A percentile compares a stretch with the other conserved stretches of the same genome.
Evolutionary conservation across 2,888 invertebrate species (phyloP).

Genomic region (Cabera pusaria): DNA sequence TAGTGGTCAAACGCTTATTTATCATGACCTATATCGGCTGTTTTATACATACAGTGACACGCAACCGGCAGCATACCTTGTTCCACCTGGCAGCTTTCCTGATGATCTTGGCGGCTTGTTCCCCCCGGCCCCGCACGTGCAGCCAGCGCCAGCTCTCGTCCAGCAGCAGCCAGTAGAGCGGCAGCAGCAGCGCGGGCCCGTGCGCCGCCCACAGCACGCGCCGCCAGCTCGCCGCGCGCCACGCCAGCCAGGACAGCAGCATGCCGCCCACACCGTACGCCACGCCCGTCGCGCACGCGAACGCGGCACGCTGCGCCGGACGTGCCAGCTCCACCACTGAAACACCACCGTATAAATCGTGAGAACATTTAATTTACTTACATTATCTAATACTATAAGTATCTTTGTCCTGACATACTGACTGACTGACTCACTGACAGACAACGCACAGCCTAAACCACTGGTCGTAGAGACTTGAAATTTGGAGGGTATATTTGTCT

Average conservation of each 20-base stretch:
- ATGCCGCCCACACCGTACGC: conserved; percentile 82
- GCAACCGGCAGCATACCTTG: too few relatives aligned
- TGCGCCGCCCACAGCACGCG: conserved; percentile 85
- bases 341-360: too few relatives aligned
- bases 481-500: too few relatives aligned
- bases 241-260: conserved; percentile 63
- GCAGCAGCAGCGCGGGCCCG: conserved; percentile 85
- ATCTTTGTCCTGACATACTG: too few relatives aligned
- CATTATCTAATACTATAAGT: too few relatives aligned
- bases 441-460: too few relatives aligned
- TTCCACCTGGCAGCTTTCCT: conserved; percentile 86
- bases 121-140: conserved; percentile 82
- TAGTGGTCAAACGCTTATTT: too few relatives aligned
- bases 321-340: conserved; percentile 68
- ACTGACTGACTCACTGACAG: too few relatives aligned
- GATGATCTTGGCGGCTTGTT: conserved; percentile 83
- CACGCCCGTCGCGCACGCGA: conserved; percentile 68
- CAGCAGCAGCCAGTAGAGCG: conserved; percentile 86
- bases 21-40: too few relatives aligned
- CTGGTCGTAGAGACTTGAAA: too few relatives aligned
- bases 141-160: conserved; percentile 92
- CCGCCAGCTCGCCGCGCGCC: conserved; percentile 86
- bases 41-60: too few relatives aligned
- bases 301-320: conserved; percentile 62
- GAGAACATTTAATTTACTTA: too few relatives aligned